These are phyloP conservation scores for Agapornis canus DNA, from an alignment of 2,797 vertebrate genomes.

Conservation along the genomic window DNA sequence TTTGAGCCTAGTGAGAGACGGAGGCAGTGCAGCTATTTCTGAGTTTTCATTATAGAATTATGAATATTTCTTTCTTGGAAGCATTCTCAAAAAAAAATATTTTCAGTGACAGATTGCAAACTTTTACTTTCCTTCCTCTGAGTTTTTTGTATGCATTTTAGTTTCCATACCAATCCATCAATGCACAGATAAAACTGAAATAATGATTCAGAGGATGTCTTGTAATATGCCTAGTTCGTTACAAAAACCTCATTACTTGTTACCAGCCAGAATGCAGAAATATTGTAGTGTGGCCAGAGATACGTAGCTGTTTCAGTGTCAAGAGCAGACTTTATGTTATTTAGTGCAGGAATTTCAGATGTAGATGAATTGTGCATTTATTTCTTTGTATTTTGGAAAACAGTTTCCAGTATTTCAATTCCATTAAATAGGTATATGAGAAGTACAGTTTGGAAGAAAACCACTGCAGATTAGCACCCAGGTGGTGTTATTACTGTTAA, in stretches of 20 bases:
- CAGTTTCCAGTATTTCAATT: not conserved
- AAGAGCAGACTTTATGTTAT: not conserved
- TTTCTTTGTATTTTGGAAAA: not conserved
- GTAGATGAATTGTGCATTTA: not conserved
- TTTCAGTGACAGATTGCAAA: slow-evolving; percentile 8
- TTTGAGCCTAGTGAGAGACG: not conserved
- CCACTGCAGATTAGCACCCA: not conserved
- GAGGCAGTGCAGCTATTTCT: not conserved
- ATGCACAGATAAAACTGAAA: not conserved
- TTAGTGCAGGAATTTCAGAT: not conserved
- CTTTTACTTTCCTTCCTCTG: not conserved
- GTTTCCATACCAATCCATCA: not conserved
- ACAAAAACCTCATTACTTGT: not conserved
- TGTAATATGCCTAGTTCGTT: not conserved
- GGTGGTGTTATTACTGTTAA: not conserved
- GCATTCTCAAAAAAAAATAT: not conserved
- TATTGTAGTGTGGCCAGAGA: not conserved
- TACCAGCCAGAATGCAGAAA: not conserved
- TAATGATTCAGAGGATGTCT: not conserved
- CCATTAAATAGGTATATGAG: not conserved
- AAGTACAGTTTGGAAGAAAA: not conserved
- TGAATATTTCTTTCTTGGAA: slow-evolving; percentile 19
- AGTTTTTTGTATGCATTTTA: not conserved
- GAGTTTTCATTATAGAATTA: not conserved
- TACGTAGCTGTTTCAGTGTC: not conserved